Conservation (phyloP, 2,888 invertebrate genomes). For the Athetis lepigone region DNA sequence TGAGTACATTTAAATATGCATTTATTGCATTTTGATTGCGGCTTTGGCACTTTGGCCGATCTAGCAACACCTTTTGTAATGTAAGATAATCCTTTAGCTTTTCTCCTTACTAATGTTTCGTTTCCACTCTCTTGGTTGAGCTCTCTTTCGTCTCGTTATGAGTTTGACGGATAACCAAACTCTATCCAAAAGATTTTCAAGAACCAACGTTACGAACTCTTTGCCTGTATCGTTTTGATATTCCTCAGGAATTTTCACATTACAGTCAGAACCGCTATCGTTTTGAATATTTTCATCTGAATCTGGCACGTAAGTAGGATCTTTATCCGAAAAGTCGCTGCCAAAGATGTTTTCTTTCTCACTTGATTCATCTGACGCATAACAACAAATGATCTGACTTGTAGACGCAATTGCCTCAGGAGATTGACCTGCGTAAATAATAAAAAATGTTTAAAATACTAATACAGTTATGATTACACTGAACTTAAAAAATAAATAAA, state of each 20-base stretch:
- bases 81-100: slow-evolving; percentile 3
- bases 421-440: neutral
- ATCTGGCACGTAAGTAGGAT: slow-evolving; percentile 8
- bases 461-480: neutral
- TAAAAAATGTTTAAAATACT: neutral
- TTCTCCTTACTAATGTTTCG: slow-evolving; percentile 12
- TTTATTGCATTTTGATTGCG: too few relatives aligned
- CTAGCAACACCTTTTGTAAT: slow-evolving; percentile 8
- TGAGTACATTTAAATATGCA: too few relatives aligned
- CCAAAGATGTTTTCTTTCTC: neutral
- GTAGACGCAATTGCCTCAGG: neutral
- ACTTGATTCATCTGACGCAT: slow-evolving; percentile 4
- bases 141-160: slow-evolving; percentile 3
- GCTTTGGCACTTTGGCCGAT: slow-evolving; percentile 9
- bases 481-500: too few relatives aligned
- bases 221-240: neutral
- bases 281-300: slow-evolving; percentile 7
- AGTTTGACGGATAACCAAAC: slow-evolving; percentile 10
- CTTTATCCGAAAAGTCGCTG: slow-evolving; percentile 11
- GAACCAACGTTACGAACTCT: neutral
- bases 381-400: neutral
- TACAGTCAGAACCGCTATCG: slow-evolving; percentile 7
- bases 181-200: slow-evolving; percentile 10
- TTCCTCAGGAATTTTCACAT: neutral
- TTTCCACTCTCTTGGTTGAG: slow-evolving; percentile 12